A percentile compares a stretch with the other conserved stretches of the same genome.
Evolutionary conservation across 2,113 vertebrate species (phyloP).

Genomic region (Sclerurus mexicanus): DNA sequence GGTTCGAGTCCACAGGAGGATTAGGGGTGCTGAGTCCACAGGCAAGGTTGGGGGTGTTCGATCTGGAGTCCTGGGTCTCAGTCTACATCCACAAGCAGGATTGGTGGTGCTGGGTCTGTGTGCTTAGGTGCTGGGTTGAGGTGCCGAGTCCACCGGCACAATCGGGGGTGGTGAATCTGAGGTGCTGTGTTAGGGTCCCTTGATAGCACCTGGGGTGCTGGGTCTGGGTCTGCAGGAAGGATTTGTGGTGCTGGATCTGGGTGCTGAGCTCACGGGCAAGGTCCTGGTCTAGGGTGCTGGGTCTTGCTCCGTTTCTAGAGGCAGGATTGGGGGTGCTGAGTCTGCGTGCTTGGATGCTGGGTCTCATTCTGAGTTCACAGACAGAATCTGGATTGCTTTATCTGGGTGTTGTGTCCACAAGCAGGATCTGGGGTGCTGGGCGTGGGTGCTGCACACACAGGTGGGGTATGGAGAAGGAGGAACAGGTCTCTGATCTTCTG

Average conservation of each 20-base stretch:
- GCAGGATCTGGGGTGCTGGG: not conserved
- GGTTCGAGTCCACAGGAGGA: no score
- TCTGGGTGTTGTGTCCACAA: not conserved
- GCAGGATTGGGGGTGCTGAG: no score
- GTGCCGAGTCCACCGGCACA: not conserved
- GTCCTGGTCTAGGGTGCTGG: not conserved
- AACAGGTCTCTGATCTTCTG: not conserved
- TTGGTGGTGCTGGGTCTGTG: not conserved
- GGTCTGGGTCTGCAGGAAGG: not conserved
- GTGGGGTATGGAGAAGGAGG: not conserved
- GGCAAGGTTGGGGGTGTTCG: not conserved
- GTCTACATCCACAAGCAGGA: not conserved
- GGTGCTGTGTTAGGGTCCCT: not conserved
- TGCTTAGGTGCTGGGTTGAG: not conserved
- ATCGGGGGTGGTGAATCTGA: not conserved
- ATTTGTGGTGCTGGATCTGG: not conserved
- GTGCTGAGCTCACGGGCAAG: no score
- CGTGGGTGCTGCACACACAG: not conserved
- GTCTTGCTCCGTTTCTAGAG: accelerated
- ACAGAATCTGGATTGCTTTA: not conserved
- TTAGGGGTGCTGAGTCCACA: not conserved
- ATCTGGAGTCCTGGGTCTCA: not conserved
- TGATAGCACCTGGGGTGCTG: not conserved
- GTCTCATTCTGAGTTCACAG: not conserved
- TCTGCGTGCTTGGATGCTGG: not conserved